Conservation (phyloP, 2,888 invertebrate species). For the Abrostola triplasia region DNA sequence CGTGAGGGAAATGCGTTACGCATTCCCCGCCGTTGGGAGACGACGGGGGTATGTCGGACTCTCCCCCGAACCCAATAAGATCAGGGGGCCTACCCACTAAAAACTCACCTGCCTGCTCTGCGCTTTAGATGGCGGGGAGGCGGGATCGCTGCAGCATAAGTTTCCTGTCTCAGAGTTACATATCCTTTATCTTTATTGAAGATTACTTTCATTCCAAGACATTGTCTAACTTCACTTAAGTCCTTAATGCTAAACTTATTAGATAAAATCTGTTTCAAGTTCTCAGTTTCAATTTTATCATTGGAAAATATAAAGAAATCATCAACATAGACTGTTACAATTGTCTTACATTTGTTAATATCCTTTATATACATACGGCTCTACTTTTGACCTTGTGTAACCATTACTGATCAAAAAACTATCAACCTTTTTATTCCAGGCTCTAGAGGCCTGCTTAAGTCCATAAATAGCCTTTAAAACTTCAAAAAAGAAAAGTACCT, state of each 20-base stretch:
- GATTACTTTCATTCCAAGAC: slow-evolving; percentile 1
- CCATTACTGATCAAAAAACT: slow-evolving; percentile 24
- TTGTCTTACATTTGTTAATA: slow-evolving; percentile 11
- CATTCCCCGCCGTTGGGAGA: too few relatives aligned
- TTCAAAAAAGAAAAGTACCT: too few relatives aligned
- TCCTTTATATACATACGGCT: slow-evolving; percentile 25
- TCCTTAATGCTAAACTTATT: slow-evolving; percentile 35
- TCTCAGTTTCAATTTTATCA: slow-evolving; percentile 8
- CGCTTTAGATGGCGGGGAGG: too few relatives aligned
- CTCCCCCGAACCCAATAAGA: too few relatives aligned
- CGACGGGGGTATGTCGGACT: too few relatives aligned
- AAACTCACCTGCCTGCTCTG: too few relatives aligned
- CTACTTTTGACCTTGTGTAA: slow-evolving; percentile 26
- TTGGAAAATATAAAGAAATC: slow-evolving; percentile 41
- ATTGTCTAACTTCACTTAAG: slow-evolving; percentile 21
- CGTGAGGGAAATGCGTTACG: too few relatives aligned
- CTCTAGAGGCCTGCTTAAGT: slow-evolving; percentile 28
- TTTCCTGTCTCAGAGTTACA: slow-evolving; percentile 9
- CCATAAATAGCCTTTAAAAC: slow-evolving; percentile 8
- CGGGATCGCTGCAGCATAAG: too few relatives aligned
- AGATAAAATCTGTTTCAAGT: slow-evolving; percentile 15
- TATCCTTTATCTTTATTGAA: slow-evolving; percentile 6
- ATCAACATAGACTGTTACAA: slow-evolving; percentile 38
- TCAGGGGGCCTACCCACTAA: too few relatives aligned
- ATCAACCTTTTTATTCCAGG: slow-evolving; percentile 36